Conservation (phyloP, 2,888 invertebrate species). For the Meiosimyza platycephala region DNA sequence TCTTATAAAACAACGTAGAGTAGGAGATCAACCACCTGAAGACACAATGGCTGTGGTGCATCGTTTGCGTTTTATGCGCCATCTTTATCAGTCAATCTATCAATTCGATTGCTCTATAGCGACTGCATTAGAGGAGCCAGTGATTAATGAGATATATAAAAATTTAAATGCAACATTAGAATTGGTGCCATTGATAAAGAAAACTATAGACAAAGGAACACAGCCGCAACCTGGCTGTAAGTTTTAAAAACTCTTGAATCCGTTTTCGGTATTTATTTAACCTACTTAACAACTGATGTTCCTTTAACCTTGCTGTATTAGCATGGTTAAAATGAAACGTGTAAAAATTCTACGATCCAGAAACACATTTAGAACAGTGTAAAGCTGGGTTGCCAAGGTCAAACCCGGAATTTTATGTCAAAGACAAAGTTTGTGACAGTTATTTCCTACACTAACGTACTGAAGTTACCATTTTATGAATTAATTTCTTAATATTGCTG, state of each 20-base stretch:
- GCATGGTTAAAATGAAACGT: too few relatives aligned
- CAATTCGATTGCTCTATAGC: constrained; percentile 69
- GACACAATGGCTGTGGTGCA: constrained; percentile 78
- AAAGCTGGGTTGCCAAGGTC: too few relatives aligned
- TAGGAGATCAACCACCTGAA: constrained; percentile 68
- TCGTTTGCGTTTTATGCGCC: constrained; percentile 86
- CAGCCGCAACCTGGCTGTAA: constrained; percentile 71
- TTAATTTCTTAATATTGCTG: too few relatives aligned
- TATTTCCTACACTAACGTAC: too few relatives aligned
- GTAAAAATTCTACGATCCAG: too few relatives aligned
- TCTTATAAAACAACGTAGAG: constrained; percentile 75
- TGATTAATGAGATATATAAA: constrained; percentile 81
- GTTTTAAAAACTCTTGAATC: constrained; percentile 35
- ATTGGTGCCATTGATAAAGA: constrained; percentile 82
- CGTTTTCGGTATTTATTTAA: background rate
- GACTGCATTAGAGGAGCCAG: constrained; percentile 67
- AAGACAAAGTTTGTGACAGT: too few relatives aligned
- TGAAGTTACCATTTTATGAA: too few relatives aligned
- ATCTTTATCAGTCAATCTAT: constrained; percentile 83
- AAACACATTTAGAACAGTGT: too few relatives aligned
- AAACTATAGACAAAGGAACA: constrained; percentile 79
- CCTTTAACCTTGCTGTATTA: too few relatives aligned
- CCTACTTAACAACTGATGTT: background rate
- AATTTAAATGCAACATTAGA: constrained; percentile 84
- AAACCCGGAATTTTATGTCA: too few relatives aligned